Conservation (phyloP, 2,797 vertebrate genomes). For the Limnodromus scolopaceus region DNA sequence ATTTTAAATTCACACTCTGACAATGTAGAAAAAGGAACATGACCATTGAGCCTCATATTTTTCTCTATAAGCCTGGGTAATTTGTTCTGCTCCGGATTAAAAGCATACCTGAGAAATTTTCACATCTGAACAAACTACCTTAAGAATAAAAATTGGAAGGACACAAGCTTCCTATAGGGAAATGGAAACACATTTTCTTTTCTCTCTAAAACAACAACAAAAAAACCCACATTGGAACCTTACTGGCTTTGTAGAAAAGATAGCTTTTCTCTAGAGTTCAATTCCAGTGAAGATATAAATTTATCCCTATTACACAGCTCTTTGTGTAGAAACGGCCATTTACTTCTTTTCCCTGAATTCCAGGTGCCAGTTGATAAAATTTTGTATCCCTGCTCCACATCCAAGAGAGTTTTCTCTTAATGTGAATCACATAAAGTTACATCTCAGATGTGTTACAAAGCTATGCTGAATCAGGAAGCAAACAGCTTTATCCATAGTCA, state of each 20-base stretch:
- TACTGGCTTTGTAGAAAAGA: background rate
- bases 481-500: background rate
- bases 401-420: background rate
- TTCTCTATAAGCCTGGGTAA: background rate
- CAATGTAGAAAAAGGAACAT: background rate
- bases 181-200: background rate
- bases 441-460: background rate
- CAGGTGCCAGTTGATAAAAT: background rate
- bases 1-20: background rate
- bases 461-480: background rate
- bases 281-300: accelerated
- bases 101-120: background rate
- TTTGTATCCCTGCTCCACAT: accelerated
- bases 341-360: background rate
- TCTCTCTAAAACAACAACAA: background rate
- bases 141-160: background rate
- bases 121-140: background rate
- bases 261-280: background rate
- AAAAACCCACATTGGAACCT: background rate
- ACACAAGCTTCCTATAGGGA: accelerated
- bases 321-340: background rate
- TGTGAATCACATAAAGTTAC: accelerated
- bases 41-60: background rate
- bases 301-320: background rate
- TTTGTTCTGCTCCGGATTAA: background rate